A percentile compares a stretch with the other conserved stretches of the same genome.
Conservation (phyloP, 1,140 invertebrate genomes). For the Drosophila simulans region DNA sequence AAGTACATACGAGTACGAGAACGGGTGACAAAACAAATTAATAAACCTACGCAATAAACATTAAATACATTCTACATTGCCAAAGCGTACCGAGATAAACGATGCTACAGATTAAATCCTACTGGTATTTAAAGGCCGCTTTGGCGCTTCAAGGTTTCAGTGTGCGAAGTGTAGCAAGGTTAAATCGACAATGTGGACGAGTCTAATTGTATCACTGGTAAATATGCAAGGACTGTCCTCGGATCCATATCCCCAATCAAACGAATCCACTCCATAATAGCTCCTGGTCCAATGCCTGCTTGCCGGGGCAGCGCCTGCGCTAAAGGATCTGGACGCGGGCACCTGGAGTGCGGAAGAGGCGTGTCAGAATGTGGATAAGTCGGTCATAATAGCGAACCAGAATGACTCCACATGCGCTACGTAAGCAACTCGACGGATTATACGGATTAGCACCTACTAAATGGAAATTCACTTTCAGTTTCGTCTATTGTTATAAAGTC, state of each 20-base stretch:
- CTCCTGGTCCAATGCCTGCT: constrained; percentile 9
- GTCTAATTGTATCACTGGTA: constrained; percentile 29
- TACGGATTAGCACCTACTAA: not conserved
- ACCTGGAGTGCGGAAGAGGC: constrained; percentile 27
- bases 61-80: constrained; percentile 8
- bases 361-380: constrained; percentile 9
- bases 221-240: not conserved
- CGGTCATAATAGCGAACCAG: constrained; percentile 22
- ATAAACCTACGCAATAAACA: constrained; percentile 20
- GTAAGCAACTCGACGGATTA: constrained; percentile 18
- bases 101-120: constrained; percentile 24
- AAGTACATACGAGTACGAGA: not conserved
- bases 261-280: not conserved
- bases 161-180: constrained; percentile 18
- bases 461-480: constrained; percentile 5
- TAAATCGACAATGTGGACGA: constrained; percentile 24
- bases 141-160: constrained; percentile 31
- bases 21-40: constrained; percentile 10
- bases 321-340: not conserved
- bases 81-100: constrained; percentile 19
- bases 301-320: constrained; percentile 7
- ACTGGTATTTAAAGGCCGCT: constrained; percentile 22
- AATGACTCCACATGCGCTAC: constrained; percentile 35
- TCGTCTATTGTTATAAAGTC: constrained; percentile 5
- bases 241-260: not conserved